Conservation (phyloP, 2,888 invertebrate species). For the Drosophila ustulata region DNA sequence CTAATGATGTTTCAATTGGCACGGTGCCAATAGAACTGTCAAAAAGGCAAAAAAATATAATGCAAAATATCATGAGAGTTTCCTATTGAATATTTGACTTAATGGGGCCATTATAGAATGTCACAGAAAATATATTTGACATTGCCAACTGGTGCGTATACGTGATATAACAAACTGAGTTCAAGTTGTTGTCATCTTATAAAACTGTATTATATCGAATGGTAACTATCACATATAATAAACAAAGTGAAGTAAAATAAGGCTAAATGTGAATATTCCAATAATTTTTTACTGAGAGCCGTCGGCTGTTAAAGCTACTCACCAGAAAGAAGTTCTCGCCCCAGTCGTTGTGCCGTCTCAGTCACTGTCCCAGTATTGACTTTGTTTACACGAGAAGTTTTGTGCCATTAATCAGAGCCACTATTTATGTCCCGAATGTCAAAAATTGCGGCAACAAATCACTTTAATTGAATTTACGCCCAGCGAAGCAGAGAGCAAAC, state of each 20-base stretch:
- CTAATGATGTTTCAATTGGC: constrained; percentile 2
- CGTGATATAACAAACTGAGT: background rate
- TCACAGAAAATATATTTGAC: background rate
- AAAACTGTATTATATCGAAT: no score
- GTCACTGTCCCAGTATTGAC: background rate
- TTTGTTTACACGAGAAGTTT: constrained; percentile 33
- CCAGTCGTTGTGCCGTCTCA: background rate
- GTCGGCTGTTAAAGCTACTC: constrained; percentile 29
- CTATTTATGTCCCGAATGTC: constrained; percentile 73
- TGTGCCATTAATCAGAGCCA: constrained; percentile 63
- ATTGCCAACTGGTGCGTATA: background rate
- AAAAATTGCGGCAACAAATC: constrained; percentile 73
- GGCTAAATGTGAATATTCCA: background rate
- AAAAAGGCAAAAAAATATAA: background rate
- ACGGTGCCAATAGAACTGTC: background rate
- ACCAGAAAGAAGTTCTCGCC: constrained; percentile 29
- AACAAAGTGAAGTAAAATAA: no score
- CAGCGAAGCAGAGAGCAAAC: constrained; percentile 51
- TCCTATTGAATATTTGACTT: background rate
- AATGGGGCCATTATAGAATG: background rate
- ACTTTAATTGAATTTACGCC: constrained; percentile 77
- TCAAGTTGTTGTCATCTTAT: no score
- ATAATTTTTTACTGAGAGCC: background rate
- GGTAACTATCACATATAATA: no score
- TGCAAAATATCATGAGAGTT: background rate